A percentile compares a stretch with the other conserved stretches of the same genome.
Evolutionary conservation across 2,113 vertebrate species (phyloP).

Genomic region (Ceuthmochares aereus): DNA sequence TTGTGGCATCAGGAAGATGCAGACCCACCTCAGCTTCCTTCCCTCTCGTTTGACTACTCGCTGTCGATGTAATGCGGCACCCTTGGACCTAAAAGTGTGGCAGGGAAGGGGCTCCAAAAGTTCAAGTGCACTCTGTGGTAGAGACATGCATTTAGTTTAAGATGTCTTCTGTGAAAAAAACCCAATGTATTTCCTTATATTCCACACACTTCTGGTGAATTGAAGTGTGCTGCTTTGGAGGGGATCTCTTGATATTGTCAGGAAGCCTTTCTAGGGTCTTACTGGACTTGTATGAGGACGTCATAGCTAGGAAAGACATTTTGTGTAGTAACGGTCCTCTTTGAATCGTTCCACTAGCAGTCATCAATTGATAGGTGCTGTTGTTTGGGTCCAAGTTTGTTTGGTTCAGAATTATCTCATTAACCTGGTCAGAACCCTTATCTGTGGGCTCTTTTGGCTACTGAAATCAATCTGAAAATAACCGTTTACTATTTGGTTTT

Average conservation of each 20-base stretch:
- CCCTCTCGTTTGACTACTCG: neutral
- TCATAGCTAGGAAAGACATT: neutral
- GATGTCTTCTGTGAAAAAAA: neutral
- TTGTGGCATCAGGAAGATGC: neutral
- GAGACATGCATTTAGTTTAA: neutral
- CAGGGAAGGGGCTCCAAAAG: neutral
- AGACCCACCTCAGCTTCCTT: neutral
- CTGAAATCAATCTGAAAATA: neutral
- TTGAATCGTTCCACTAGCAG: neutral
- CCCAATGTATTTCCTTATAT: neutral
- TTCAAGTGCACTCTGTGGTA: neutral
- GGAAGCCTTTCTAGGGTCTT: neutral
- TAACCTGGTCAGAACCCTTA: neutral
- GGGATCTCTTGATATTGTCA: neutral
- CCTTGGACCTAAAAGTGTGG: neutral
- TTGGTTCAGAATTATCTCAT: neutral
- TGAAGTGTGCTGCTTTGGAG: neutral
- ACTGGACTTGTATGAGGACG: neutral
- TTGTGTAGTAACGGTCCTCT: neutral
- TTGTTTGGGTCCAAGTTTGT: neutral
- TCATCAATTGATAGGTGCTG: neutral
- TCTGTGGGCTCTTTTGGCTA: neutral
- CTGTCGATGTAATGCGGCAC: neutral
- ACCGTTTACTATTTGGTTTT: neutral
- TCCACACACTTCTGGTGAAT: neutral